phyloP scores from a whole-genome alignment of 2,888 invertebrate species.

The Kuschelorhynchus macadamiae region DNA sequence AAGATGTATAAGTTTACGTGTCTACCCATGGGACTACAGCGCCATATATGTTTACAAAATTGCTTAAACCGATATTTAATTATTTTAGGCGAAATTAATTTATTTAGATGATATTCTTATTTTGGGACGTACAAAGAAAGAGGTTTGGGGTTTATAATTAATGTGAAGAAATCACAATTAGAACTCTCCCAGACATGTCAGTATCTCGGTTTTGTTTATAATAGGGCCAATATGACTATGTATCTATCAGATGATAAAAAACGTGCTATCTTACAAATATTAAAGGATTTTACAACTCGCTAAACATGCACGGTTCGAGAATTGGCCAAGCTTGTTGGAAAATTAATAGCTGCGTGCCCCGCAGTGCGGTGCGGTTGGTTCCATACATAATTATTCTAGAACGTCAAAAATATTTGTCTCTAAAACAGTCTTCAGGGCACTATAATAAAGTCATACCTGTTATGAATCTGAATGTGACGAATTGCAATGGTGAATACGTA shows the following conservation, averaged over 20 bases:
- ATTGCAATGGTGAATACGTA: slow-evolving; percentile 20
- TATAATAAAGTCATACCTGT: slow-evolving; percentile 15
- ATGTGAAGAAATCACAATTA: slow-evolving; percentile 31
- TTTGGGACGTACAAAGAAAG: slow-evolving; percentile 3
- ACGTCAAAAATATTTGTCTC: slow-evolving; percentile 40
- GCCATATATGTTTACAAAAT: slow-evolving; percentile 28
- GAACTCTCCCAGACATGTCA: slow-evolving; percentile 26
- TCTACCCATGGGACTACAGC: slow-evolving; percentile 25
- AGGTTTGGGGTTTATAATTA: slow-evolving; percentile 33
- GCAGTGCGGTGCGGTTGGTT: slow-evolving; percentile 51
- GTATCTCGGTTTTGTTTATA: slow-evolving; percentile 32
- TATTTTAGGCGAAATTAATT: slow-evolving; percentile 12
- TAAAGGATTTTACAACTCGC: background rate
- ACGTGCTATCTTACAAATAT: background rate
- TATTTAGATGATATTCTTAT: slow-evolving; percentile 23
- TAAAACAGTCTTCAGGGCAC: slow-evolving; percentile 23
- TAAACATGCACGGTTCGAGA: slow-evolving; percentile 17
- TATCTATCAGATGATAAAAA: slow-evolving; percentile 8
- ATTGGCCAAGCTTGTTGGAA: slow-evolving; percentile 8
- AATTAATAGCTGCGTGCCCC: slow-evolving; percentile 15
- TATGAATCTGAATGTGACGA: slow-evolving; percentile 2
- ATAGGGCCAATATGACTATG: slow-evolving; percentile 24
- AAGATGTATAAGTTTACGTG: slow-evolving; percentile 22
- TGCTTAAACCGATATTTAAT: slow-evolving; percentile 18
- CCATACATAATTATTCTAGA: slow-evolving; percentile 42